These are phyloP conservation scores for Anadara kagoshimensis DNA, from an alignment of 1,140 invertebrate genomes.

Conservation along the genomic window DNA sequence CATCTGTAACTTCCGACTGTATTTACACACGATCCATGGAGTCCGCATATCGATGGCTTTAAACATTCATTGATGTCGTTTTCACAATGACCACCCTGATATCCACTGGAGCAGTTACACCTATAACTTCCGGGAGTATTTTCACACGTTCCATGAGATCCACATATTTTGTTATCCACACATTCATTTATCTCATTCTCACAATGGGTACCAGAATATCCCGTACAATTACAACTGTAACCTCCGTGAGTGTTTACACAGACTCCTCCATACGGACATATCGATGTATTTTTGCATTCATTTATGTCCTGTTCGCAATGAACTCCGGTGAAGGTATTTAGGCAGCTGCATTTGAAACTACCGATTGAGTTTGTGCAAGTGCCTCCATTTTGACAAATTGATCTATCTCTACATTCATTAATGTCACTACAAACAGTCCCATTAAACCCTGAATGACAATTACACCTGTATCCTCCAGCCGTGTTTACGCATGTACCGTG, in stretches of 20 bases:
- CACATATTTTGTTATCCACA: no score
- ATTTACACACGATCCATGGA: no score
- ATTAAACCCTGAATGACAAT: not conserved
- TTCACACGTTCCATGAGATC: not conserved
- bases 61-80: no score
- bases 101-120: not conserved
- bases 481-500: not conserved
- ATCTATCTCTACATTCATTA: not conserved
- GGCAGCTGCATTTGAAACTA: no score
- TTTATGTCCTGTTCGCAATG: not conserved
- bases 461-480: not conserved
- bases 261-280: not conserved
- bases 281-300: not conserved
- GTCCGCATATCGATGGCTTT: no score
- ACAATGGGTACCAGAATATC: no score
- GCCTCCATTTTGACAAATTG: not conserved
- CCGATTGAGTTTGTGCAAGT: no score
- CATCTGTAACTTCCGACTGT: not conserved
- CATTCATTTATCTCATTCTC: no score
- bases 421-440: no score
- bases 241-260: no score
- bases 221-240: no score
- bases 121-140: not conserved
- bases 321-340: no score
- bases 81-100: not conserved